Percentiles rank a stretch among this genome's conserved stretches.
Conservation (phyloP, 1,140 invertebrate genomes). For the Anagrus nilaparvatae region DNA sequence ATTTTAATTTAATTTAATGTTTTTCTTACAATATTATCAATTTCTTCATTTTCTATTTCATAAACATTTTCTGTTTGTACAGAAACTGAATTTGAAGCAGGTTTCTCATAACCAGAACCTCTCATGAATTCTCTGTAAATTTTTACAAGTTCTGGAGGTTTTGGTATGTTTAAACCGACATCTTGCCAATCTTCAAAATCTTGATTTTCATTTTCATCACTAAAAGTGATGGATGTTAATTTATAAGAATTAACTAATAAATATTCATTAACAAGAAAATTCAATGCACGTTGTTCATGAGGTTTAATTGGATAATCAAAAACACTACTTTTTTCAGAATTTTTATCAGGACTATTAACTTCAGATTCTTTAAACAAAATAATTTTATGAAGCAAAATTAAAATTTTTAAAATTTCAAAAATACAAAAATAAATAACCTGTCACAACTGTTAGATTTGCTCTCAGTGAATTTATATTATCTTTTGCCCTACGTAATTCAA, state of each 20-base stretch:
- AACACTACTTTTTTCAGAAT: conserved; percentile 31
- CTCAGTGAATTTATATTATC: conserved; percentile 76
- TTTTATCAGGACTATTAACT: conserved; percentile 47
- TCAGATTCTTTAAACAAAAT: conserved; percentile 48
- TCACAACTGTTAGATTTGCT: conserved; percentile 70
- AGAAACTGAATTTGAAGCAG: conserved; percentile 24
- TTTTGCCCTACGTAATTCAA: conserved; percentile 78
- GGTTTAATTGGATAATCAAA: conserved; percentile 58
- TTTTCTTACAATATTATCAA: conserved; percentile 30
- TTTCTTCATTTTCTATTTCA: conserved; percentile 37
- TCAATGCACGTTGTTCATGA: conserved; percentile 74
- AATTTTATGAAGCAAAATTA: background rate
- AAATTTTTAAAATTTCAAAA: background rate
- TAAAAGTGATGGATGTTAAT: conserved; percentile 82
- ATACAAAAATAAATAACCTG: conserved; percentile 42
- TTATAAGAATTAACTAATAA: conserved; percentile 72
- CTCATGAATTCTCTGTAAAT: conserved; percentile 63
- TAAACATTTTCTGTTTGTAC: conserved; percentile 36
- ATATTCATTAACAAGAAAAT: conserved; percentile 85
- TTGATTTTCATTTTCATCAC: conserved; percentile 86
- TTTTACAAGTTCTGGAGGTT: conserved; percentile 65
- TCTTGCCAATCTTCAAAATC: conserved; percentile 93
- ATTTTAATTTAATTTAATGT: conserved; percentile 6
- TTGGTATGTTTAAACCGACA: conserved; percentile 77
- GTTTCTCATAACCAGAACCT: conserved; percentile 37